phyloP scores from a whole-genome alignment of 2,888 invertebrate species.

The Cerceris ruficornis region DNA sequence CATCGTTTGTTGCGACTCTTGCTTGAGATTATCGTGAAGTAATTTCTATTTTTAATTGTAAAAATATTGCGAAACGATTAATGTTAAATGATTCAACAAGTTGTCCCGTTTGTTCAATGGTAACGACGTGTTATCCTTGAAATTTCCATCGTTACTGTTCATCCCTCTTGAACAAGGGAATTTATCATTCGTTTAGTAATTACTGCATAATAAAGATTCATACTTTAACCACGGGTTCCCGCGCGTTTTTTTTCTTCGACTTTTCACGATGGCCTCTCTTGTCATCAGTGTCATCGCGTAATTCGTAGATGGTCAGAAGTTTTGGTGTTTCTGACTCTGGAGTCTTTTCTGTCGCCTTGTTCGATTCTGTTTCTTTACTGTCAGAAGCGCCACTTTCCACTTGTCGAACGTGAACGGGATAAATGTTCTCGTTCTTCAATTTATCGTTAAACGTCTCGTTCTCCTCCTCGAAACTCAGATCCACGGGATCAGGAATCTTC shows the following conservation, averaged over 20 bases:
- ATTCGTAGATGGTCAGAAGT: constrained; percentile 19
- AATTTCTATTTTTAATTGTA: constrained; percentile 51
- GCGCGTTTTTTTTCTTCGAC: not conserved
- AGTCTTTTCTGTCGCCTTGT: constrained; percentile 1
- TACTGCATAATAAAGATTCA: not conserved
- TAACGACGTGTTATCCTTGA: constrained; percentile 1
- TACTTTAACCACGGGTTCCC: constrained; percentile 28
- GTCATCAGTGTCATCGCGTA: constrained; percentile 21
- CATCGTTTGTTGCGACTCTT: constrained; percentile 5
- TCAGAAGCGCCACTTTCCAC: constrained; percentile 22
- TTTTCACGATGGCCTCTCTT: constrained; percentile 3
- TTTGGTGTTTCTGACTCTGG: constrained; percentile 10
- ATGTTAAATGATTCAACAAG: constrained; percentile 32
- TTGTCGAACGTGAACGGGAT: constrained; percentile 33
- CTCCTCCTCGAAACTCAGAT: constrained; percentile 38
- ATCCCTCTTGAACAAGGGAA: not conserved
- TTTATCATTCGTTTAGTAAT: not conserved
- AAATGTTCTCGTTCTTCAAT: constrained; percentile 28
- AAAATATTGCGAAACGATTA: constrained; percentile 28
- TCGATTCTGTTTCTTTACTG: not conserved
- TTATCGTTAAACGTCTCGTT: constrained; percentile 34
- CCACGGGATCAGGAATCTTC: constrained; percentile 10
- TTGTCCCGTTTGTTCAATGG: constrained; percentile 10
- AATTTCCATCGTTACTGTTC: not conserved
- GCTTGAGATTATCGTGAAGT: constrained; percentile 28